Evolutionary conservation across 2,797 vertebrate genomes (phyloP).

Genomic region (Esox masquinongy): DNA sequence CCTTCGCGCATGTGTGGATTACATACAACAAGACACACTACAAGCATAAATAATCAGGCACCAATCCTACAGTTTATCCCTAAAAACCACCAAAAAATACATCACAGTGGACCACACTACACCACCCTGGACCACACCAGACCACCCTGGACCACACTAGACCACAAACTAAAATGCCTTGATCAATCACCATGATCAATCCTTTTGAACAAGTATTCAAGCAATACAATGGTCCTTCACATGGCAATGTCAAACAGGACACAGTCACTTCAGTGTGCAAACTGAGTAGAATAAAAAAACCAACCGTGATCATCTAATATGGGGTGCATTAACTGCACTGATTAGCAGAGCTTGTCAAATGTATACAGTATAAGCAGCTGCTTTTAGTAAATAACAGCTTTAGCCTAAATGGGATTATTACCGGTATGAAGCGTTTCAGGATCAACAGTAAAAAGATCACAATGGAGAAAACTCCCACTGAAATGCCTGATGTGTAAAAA

Average conservation of each 20-base stretch:
- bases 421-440: constrained; percentile 45
- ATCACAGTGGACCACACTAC: no score
- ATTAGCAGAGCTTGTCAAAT: neutral
- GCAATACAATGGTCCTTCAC: neutral
- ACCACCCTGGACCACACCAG: no score
- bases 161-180: neutral
- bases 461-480: constrained; percentile 40
- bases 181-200: neutral
- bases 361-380: neutral
- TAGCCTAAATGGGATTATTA: constrained; percentile 19
- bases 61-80: no score
- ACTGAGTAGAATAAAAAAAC: neutral
- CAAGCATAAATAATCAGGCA: no score
- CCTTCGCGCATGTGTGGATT: no score
- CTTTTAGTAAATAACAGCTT: neutral
- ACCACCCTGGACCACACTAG: neutral
- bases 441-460: constrained; percentile 44
- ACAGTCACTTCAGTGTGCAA: no score
- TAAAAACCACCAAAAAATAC: no score
- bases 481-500: constrained; percentile 46
- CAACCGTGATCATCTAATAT: no score
- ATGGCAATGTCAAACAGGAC: neutral
- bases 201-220: neutral
- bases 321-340: neutral
- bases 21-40: no score